Conservation (phyloP, 2,113 vertebrate genomes). For the Apteryx owenii region DNA sequence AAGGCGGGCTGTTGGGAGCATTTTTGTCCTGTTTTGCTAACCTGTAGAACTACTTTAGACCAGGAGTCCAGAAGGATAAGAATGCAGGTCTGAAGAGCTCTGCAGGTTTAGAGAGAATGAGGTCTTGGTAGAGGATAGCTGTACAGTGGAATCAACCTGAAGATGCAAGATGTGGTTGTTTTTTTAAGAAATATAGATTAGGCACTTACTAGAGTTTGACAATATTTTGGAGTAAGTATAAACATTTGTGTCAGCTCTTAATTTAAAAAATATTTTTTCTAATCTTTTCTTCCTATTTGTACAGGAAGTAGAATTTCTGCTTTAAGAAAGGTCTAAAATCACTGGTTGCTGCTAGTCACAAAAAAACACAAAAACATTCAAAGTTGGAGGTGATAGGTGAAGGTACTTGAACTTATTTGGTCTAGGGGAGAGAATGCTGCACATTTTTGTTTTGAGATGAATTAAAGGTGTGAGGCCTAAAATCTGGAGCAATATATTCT, state of each 20-base stretch:
- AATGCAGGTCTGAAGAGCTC: not conserved
- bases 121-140: not conserved
- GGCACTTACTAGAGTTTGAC: not conserved
- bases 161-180: not conserved
- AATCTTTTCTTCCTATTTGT: not conserved
- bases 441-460: not conserved
- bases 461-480: not conserved
- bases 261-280: not conserved
- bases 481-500: not conserved
- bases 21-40: not conserved
- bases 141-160: not conserved
- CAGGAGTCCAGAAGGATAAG: not conserved
- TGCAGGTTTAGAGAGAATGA: not conserved
- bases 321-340: not conserved
- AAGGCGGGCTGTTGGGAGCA: fast-evolving
- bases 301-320: not conserved
- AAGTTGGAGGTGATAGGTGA: not conserved
- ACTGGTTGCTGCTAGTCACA: not conserved
- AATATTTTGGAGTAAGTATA: not conserved
- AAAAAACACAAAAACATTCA: not conserved
- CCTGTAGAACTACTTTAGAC: not conserved
- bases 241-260: not conserved
- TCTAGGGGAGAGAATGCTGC: not conserved
- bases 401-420: not conserved
- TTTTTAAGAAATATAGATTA: not conserved